A percentile compares a stretch with the other conserved stretches of the same genome.
phyloP scores from a whole-genome alignment of 2,797 vertebrate species.

The Channa striata region DNA sequence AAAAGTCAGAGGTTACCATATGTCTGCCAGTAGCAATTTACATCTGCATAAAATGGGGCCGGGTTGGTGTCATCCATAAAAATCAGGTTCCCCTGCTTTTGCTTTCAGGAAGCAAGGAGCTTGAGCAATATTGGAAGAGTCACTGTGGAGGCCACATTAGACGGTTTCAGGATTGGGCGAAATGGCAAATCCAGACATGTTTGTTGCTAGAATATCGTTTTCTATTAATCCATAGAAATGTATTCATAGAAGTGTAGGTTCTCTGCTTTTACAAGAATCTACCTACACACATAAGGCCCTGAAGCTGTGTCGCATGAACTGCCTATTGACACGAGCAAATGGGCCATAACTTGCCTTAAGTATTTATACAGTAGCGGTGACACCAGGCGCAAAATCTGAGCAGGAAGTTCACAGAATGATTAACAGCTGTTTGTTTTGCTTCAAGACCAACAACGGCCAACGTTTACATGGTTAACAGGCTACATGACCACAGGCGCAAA shows the following conservation, averaged over 20 bases:
- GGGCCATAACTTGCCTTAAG: conserved; percentile 18
- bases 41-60: conserved; percentile 7
- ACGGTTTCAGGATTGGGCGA: background rate
- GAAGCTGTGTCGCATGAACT: background rate
- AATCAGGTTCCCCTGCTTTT: conserved; percentile 8
- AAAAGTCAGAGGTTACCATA: conserved; percentile 54
- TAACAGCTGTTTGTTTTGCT: conserved; percentile 50
- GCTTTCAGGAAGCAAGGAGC: conserved; percentile 45
- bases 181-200: background rate
- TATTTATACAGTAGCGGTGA: conserved; percentile 20
- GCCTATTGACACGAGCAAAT: conserved; percentile 39
- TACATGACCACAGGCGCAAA: background rate
- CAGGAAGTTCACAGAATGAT: conserved; percentile 60
- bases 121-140: conserved; percentile 63
- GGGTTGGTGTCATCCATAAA: background rate
- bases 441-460: background rate
- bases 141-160: background rate
- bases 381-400: conserved; percentile 19
- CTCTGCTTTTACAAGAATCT: background rate
- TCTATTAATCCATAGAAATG: background rate
- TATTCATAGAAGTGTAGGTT: conserved; percentile 3
- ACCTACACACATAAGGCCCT: background rate
- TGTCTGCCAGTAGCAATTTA: background rate
- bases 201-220: conserved; percentile 23
- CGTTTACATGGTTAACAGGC: conserved; percentile 13